Evolutionary conservation across 1,140 invertebrate genomes (phyloP).

Genomic region (Pissodes strobi): DNA sequence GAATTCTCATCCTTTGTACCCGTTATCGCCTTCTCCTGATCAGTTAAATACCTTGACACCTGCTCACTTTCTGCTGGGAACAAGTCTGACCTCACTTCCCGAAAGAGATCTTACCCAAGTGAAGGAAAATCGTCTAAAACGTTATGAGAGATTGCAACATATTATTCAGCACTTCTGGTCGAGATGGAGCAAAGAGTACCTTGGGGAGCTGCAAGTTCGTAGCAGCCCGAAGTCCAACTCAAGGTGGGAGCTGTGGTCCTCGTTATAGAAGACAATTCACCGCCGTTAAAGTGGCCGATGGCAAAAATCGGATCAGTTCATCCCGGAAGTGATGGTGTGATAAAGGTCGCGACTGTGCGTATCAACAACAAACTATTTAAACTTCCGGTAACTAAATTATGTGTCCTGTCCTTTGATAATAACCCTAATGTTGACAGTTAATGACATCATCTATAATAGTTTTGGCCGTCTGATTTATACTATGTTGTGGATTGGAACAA

Average conservation of each 20-base stretch:
- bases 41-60: not conserved
- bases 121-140: constrained; percentile 4
- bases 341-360: constrained; percentile 34
- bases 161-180: constrained; percentile 41
- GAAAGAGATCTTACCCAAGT: constrained; percentile 9
- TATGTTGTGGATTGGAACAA: too few species aligned
- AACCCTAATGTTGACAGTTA: not conserved
- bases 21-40: not conserved
- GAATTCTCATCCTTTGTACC: not conserved
- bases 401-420: not conserved
- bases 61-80: not conserved
- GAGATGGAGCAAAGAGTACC: constrained; percentile 40
- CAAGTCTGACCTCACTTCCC: constrained; percentile 9
- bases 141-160: constrained; percentile 8
- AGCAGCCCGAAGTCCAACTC: not conserved
- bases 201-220: constrained; percentile 32
- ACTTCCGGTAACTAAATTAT: constrained; percentile 11
- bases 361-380: constrained; percentile 33
- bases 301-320: constrained; percentile 27
- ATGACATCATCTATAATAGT: not conserved
- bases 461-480: not conserved
- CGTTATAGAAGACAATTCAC: constrained; percentile 36
- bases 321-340: constrained; percentile 39
- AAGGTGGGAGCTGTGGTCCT: constrained; percentile 39
- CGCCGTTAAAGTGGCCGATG: constrained; percentile 38